phyloP scores from a whole-genome alignment of 2,113 vertebrate species.

The Pedetes capensis region DNA sequence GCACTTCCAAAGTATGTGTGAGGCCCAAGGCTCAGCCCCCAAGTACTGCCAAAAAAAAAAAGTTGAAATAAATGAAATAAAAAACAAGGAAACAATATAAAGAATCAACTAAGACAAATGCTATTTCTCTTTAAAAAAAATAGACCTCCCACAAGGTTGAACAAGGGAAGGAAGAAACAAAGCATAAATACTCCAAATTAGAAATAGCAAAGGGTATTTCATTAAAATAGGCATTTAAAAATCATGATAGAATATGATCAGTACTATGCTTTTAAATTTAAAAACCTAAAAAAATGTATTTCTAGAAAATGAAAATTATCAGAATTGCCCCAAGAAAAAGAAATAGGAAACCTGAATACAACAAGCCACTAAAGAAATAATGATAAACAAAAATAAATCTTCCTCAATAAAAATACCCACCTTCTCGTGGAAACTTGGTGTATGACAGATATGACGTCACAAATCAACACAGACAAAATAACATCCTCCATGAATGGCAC shows the following conservation, averaged over 20 bases:
- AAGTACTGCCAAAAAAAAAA: too few relatives aligned
- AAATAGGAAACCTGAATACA: slow-evolving; percentile 16
- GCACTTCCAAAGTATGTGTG: too few relatives aligned
- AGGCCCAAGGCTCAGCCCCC: too few relatives aligned
- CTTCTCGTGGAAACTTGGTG: background rate
- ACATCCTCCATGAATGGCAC: background rate
- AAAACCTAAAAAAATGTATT: slow-evolving; percentile 30
- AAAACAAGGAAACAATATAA: background rate
- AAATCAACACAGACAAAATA: background rate
- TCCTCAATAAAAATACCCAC: background rate
- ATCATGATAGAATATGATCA: background rate
- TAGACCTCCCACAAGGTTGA: background rate
- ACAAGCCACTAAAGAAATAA: background rate
- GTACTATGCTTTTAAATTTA: slow-evolving; percentile 7
- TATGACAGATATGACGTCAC: background rate
- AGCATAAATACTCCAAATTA: slow-evolving; percentile 9
- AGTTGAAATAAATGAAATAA: slow-evolving; percentile 10
- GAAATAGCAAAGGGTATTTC: background rate
- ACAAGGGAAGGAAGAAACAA: background rate
- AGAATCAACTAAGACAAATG: background rate
- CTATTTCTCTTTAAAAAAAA: background rate
- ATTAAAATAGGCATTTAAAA: background rate
- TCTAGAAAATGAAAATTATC: slow-evolving; percentile 1
- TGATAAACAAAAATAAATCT: background rate
- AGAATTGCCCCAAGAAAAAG: slow-evolving; percentile 15